Conservation (phyloP, 2,888 invertebrate genomes). For the Rhopalosiphum nymphaeae region DNA sequence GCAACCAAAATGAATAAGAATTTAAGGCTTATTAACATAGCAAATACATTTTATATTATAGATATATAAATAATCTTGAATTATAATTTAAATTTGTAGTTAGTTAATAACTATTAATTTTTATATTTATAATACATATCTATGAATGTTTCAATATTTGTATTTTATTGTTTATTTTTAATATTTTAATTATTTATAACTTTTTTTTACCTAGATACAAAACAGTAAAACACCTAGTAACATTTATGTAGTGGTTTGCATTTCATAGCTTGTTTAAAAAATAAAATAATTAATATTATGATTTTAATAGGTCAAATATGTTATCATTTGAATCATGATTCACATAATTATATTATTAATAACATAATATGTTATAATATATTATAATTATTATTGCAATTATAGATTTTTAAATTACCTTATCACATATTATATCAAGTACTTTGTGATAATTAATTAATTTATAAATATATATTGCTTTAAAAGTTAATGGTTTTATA, state of each 20-base stretch:
- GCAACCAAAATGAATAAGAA: neutral
- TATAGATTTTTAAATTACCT: neutral
- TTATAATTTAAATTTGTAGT: neutral
- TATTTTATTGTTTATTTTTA: neutral
- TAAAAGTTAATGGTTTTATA: neutral
- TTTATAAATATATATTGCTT: neutral
- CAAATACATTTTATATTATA: neutral
- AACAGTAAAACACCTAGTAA: neutral
- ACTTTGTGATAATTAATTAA: neutral
- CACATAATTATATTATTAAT: neutral
- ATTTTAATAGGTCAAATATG: slow-evolving; percentile 23
- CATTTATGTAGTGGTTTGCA: neutral
- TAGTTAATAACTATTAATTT: neutral
- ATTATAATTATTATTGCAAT: slow-evolving; percentile 1
- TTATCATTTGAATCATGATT: neutral
- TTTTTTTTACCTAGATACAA: no score
- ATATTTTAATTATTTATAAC: no score
- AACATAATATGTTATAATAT: neutral
- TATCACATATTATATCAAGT: neutral
- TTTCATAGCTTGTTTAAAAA: neutral
- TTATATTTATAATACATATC: neutral
- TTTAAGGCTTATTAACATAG: neutral
- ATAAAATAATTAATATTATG: neutral
- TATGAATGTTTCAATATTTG: neutral
- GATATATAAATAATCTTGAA: neutral